Conservation (phyloP, 2,888 invertebrate genomes). For the Priapulus caudatus region DNA sequence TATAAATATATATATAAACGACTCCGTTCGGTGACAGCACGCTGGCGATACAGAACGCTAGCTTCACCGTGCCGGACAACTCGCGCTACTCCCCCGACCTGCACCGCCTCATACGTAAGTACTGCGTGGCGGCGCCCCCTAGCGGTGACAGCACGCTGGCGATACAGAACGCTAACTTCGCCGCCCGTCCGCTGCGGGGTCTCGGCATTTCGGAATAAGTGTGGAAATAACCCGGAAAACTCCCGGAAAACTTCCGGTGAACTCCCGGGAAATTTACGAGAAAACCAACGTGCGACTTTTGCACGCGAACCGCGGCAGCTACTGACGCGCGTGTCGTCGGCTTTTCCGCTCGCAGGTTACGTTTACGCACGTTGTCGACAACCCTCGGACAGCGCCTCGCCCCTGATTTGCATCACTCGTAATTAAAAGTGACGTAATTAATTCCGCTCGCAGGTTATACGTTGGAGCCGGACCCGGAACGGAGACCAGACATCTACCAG, state of each 20-base stretch:
- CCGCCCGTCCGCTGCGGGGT: conserved; percentile 33
- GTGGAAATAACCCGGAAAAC: background rate
- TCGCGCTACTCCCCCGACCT: conserved; percentile 37
- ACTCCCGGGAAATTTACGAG: too few species aligned
- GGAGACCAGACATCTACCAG: conserved; percentile 75
- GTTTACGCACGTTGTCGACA: too few species aligned
- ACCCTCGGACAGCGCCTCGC: too few species aligned
- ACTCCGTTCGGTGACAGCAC: conserved; percentile 83
- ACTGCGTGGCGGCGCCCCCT: conserved; percentile 43
- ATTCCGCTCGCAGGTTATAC: conserved; percentile 67
- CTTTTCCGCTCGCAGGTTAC: too few species aligned
- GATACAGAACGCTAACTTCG: conserved; percentile 75
- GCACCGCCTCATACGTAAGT: conserved; percentile 59
- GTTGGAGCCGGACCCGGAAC: conserved; percentile 67
- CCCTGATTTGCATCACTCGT: too few species aligned
- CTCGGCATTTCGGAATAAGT: background rate
- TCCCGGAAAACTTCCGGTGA: too few species aligned
- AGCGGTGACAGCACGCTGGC: conserved; percentile 86
- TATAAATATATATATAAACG: too few species aligned
- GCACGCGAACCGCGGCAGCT: too few species aligned
- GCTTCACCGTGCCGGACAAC: conserved; percentile 54
- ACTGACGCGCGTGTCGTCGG: too few species aligned
- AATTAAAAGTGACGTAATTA: too few species aligned
- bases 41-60: conserved; percentile 79
- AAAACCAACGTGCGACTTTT: too few species aligned